Evolutionary conservation across 1,140 invertebrate genomes (phyloP).

Genomic region (Metopolophium dirhodum): DNA sequence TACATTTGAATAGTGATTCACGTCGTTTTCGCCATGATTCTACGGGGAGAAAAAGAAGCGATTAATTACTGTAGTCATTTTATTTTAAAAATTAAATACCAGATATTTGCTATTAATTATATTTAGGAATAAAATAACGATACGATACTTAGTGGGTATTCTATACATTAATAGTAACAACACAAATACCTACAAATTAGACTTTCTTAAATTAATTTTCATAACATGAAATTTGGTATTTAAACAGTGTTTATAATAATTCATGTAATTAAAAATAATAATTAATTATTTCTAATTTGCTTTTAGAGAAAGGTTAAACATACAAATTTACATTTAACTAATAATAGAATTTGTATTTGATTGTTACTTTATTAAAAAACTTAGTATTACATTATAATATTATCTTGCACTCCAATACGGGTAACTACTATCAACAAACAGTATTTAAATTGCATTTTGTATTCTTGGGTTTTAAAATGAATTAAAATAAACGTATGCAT

Average conservation of each 20-base stretch:
- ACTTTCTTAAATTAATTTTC: not conserved
- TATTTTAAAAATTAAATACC: not conserved
- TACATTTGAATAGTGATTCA: conserved; percentile 4
- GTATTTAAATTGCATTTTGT: not conserved
- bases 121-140: not conserved
- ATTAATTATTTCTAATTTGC: not conserved
- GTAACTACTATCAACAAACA: not conserved
- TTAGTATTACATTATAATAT: not conserved
- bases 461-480: not conserved
- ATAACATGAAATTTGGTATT: not conserved
- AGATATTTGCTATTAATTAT: not conserved
- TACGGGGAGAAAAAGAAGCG: not conserved
- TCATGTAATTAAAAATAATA: not conserved
- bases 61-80: not conserved
- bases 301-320: not conserved
- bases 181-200: not conserved
- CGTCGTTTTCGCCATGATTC: not conserved
- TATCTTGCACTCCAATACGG: not conserved
- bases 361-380: not conserved
- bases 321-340: not conserved
- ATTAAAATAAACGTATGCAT: not conserved
- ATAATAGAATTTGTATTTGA: not conserved
- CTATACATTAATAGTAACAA: not conserved
- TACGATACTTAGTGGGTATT: not conserved
- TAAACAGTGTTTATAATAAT: not conserved